phyloP scores from a whole-genome alignment of 2,113 vertebrate genomes.

The Nothobranchius kuhntae region DNA sequence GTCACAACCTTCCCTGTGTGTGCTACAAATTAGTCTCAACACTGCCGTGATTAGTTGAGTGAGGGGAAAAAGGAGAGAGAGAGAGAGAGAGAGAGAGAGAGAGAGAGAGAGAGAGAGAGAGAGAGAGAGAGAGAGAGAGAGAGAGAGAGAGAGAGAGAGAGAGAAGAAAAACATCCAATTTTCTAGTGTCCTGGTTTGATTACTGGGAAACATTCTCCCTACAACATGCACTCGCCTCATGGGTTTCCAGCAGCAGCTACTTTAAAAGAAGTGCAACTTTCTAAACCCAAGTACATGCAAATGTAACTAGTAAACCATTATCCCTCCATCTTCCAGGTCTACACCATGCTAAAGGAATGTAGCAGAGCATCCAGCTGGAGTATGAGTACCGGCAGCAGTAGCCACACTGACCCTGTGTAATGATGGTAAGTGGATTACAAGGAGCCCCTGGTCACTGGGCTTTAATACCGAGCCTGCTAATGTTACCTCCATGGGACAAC shows the following conservation, averaged over 20 bases:
- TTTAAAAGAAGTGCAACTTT: constrained; percentile 31
- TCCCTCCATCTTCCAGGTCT: constrained; percentile 43
- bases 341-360: constrained; percentile 56
- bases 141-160: too few species aligned
- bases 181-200: constrained; percentile 40
- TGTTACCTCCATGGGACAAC: constrained; percentile 56
- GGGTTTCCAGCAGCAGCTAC: constrained; percentile 28
- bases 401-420: constrained; percentile 57
- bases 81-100: not conserved
- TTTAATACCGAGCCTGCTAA: constrained; percentile 55
- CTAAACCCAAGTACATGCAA: constrained; percentile 46
- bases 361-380: constrained; percentile 52
- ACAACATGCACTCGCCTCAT: constrained; percentile 20
- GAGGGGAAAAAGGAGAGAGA: not conserved
- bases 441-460: not conserved
- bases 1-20: constrained; percentile 42
- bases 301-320: constrained; percentile 54
- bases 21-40: constrained; percentile 33
- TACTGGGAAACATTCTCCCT: constrained; percentile 13
- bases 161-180: constrained; percentile 16
- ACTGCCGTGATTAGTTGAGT: constrained; percentile 29
- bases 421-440: constrained; percentile 60
- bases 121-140: too few species aligned
- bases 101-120: too few species aligned
- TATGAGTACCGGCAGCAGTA: constrained; percentile 53